These are phyloP conservation scores for Oreochromis mossambicus DNA, from an alignment of 2,797 vertebrate species.

Conservation along the genomic window DNA sequence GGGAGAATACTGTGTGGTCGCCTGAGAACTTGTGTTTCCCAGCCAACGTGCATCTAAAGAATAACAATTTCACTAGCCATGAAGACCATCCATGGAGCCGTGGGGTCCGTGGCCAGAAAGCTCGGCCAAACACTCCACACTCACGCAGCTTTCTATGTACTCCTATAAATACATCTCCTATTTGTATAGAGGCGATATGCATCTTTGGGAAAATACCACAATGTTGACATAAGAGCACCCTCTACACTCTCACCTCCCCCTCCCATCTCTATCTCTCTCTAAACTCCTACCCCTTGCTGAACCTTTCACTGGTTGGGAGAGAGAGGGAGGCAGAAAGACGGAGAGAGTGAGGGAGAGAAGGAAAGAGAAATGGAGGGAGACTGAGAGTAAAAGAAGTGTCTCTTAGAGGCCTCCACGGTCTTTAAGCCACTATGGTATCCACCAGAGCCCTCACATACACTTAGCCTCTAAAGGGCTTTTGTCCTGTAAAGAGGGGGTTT, in stretches of 20 bases:
- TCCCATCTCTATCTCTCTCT: slow-evolving; percentile 14
- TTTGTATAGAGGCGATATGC: slow-evolving; percentile 80
- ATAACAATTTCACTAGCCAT: slow-evolving; percentile 77
- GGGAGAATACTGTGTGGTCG: slow-evolving; percentile 68
- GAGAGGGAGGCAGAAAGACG: slow-evolving; percentile 4
- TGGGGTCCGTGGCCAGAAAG: slow-evolving; percentile 63
- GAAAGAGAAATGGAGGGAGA: slow-evolving; percentile 61
- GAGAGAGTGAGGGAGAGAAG: slow-evolving; percentile 25
- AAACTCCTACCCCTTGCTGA: slow-evolving; percentile 65
- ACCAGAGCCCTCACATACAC: slow-evolving; percentile 77
- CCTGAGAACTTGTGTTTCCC: slow-evolving; percentile 78
- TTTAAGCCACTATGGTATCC: slow-evolving; percentile 78
- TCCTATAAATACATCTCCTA: slow-evolving; percentile 80
- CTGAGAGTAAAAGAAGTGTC: slow-evolving; percentile 68
- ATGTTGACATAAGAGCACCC: slow-evolving; percentile 77
- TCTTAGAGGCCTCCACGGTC: slow-evolving; percentile 75
- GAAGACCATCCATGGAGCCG: slow-evolving; percentile 71
- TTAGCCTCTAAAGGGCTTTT: slow-evolving; percentile 73
- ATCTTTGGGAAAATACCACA: slow-evolving; percentile 83
- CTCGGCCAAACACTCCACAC: slow-evolving; percentile 66
- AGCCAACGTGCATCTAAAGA: slow-evolving; percentile 77
- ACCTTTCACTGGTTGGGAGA: slow-evolving; percentile 63
- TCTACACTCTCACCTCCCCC: slow-evolving; percentile 40
- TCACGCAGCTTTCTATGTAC: slow-evolving; percentile 69
- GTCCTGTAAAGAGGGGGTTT: slow-evolving; percentile 75